Conservation (phyloP, 2,113 vertebrate species). For the Progne subis region DNA sequence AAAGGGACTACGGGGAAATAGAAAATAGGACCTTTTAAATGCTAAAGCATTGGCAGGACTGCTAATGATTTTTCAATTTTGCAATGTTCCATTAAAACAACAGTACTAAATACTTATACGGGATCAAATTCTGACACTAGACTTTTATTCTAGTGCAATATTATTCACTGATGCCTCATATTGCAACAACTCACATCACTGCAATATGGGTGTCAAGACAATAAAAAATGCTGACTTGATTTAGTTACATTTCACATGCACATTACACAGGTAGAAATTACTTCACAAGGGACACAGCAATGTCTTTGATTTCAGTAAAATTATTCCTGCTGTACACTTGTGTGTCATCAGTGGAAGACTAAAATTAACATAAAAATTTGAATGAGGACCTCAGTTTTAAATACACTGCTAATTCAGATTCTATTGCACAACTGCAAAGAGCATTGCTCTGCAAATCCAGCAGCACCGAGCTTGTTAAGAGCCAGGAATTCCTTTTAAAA, state of each 20-base stretch:
- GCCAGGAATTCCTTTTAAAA: not conserved
- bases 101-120: not conserved
- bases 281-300: not conserved
- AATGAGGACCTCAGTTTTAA: not conserved
- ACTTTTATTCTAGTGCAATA: not conserved
- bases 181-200: not conserved
- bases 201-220: not conserved
- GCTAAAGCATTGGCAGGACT: slow-evolving; percentile 27
- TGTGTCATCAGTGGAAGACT: not conserved
- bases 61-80: slow-evolving; percentile 52
- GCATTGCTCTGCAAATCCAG: not conserved
- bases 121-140: slow-evolving; percentile 27
- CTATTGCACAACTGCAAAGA: not conserved
- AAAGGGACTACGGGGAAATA: slow-evolving; percentile 29
- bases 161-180: slow-evolving; percentile 33
- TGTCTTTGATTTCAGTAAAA: not conserved
- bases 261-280: slow-evolving; percentile 29
- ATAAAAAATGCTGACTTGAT: slow-evolving; percentile 16
- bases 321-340: not conserved
- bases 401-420: not conserved
- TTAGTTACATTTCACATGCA: not conserved
- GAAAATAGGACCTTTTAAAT: slow-evolving; percentile 49
- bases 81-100: slow-evolving; percentile 36
- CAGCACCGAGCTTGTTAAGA: not conserved
- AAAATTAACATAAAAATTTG: slow-evolving; percentile 11